A percentile compares a stretch with the other conserved stretches of the same genome.
phyloP scores from a whole-genome alignment of 2,113 vertebrate genomes.

The Crotalus tigris region DNA sequence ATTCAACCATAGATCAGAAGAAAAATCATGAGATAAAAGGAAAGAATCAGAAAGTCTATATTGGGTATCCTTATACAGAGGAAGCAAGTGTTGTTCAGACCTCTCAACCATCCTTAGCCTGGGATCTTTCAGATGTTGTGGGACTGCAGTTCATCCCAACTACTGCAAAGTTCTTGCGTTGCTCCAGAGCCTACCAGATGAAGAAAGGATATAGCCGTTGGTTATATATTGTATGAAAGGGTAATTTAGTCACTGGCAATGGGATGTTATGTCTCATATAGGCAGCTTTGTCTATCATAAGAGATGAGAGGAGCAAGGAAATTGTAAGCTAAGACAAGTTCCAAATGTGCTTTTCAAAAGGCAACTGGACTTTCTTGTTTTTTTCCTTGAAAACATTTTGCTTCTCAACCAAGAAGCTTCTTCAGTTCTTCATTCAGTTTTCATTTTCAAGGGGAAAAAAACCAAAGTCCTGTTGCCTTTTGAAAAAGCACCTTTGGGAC shows the following conservation, averaged over 20 bases:
- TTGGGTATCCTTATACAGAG: background rate
- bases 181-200: background rate
- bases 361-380: background rate
- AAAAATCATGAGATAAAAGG: background rate
- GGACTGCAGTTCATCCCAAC: background rate
- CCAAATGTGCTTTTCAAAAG: background rate
- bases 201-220: background rate
- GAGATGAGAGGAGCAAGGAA: background rate
- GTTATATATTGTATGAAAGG: background rate
- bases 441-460: background rate
- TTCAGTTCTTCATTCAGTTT: too few species aligned
- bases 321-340: background rate
- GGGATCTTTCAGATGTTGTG: background rate
- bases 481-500: background rate
- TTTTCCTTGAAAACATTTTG: background rate
- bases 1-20: background rate
- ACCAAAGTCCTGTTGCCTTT: background rate
- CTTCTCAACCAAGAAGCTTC: background rate
- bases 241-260: background rate
- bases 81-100: background rate
- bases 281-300: background rate
- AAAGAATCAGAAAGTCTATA: background rate
- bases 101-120: background rate
- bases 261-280: background rate
- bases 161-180: background rate